These are phyloP conservation scores for Synanthedon andrenaeformis DNA, from an alignment of 2,888 invertebrate genomes.

Conservation along the genomic window DNA sequence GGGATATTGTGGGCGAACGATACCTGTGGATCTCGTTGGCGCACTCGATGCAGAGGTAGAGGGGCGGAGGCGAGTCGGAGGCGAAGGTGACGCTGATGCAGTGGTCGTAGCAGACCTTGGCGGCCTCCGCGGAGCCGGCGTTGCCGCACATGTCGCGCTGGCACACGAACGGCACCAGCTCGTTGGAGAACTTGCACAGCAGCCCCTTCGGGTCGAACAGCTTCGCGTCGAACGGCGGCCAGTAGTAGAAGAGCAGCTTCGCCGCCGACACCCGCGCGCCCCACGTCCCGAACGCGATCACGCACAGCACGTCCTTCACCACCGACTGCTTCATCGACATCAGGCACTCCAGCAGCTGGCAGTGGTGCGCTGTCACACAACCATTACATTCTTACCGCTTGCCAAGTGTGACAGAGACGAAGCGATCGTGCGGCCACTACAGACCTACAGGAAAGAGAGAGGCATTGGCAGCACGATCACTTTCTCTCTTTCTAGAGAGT, in stretches of 20 bases:
- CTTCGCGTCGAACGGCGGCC: constrained; percentile 97
- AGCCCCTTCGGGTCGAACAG: constrained; percentile 90
- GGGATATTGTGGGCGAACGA: too few species aligned
- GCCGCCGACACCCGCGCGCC: constrained; percentile 95
- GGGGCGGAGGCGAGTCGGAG: constrained; percentile 90
- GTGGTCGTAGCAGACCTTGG: constrained; percentile 95
- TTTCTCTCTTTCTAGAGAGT: too few species aligned
- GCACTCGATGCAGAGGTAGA: constrained; percentile 96
- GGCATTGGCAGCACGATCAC: too few species aligned
- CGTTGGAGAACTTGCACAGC: constrained; percentile 87
- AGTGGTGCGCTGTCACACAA: constrained; percentile 83
- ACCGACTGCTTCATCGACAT: constrained; percentile 94
- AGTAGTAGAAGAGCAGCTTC: constrained; percentile 97
- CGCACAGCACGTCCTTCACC: constrained; percentile 92
- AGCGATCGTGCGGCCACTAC: too few species aligned
- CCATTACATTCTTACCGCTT: too few species aligned
- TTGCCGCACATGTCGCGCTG: constrained; percentile 93
- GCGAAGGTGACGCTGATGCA: constrained; percentile 89
- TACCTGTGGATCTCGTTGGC: constrained; percentile 86
- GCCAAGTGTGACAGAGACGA: too few species aligned
- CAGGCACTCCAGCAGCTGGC: constrained; percentile 94
- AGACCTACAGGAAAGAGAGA: too few species aligned
- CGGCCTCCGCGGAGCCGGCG: constrained; percentile 86
- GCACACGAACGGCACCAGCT: constrained; percentile 84
- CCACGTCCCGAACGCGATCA: constrained; percentile 96